These are phyloP conservation scores for Dromiciops gliroides DNA, from an alignment of 2,113 vertebrate species.

Conservation along the genomic window DNA sequence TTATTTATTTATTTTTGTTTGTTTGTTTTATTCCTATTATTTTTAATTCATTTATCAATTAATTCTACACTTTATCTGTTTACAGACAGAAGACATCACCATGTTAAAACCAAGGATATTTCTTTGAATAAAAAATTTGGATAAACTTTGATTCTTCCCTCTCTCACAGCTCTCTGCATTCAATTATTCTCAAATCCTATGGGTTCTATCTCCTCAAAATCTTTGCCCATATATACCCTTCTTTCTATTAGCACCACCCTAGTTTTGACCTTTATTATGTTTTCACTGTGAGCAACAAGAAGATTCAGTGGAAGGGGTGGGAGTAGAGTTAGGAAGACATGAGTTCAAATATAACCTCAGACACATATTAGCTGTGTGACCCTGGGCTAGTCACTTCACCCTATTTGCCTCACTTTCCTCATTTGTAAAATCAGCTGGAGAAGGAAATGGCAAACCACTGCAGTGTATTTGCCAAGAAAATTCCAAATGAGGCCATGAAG, in stretches of 20 bases:
- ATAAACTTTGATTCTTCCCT: not conserved
- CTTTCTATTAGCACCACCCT: not conserved
- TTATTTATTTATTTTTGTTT: too few species aligned
- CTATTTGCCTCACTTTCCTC: not conserved
- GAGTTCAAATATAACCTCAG: not conserved
- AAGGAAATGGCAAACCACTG: not conserved
- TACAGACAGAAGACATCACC: not conserved
- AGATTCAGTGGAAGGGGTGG: not conserved
- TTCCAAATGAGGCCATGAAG: not conserved
- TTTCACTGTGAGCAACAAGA: not conserved
- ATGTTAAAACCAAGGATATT: not conserved
- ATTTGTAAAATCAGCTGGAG: not conserved
- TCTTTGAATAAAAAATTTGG: not conserved
- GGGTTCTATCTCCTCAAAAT: not conserved
- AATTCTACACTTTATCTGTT: not conserved
- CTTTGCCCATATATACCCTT: not conserved
- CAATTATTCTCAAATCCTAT: not conserved
- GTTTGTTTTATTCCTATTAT: not conserved
- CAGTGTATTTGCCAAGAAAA: not conserved
- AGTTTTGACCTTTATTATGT: not conserved
- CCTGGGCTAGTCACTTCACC: not conserved
- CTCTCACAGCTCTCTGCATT: not conserved
- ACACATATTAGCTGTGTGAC: not conserved
- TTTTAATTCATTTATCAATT: not conserved
- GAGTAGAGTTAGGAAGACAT: not conserved